Conservation (phyloP, 1,140 invertebrate species). For the Battus philenor region DNA sequence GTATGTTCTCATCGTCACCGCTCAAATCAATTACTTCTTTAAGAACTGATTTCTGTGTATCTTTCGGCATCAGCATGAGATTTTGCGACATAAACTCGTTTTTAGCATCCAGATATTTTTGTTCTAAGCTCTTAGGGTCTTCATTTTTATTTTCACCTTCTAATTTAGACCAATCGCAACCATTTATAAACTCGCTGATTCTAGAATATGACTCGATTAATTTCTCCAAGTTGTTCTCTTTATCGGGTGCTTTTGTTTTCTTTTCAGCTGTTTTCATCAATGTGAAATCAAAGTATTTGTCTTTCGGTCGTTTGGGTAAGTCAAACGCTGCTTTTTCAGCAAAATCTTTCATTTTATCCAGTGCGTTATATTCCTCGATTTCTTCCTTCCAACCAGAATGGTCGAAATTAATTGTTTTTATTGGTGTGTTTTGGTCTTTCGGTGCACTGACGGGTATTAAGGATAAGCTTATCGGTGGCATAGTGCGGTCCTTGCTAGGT, state of each 20-base stretch:
- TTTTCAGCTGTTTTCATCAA: conserved; percentile 54
- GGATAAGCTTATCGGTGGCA: conserved; percentile 69
- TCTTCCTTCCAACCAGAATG: conserved; percentile 47
- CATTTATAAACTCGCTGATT: conserved; percentile 70
- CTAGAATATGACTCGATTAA: conserved; percentile 68
- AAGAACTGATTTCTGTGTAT: conserved; percentile 43
- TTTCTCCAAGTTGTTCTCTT: conserved; percentile 63
- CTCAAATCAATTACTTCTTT: conserved; percentile 68
- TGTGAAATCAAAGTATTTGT: conserved; percentile 63
- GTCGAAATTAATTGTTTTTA: conserved; percentile 48
- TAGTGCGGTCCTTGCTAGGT: conserved; percentile 45
- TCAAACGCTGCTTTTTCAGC: conserved; percentile 71
- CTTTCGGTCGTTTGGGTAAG: conserved; percentile 53
- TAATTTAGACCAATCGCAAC: conserved; percentile 67
- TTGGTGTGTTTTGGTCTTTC: conserved; percentile 49
- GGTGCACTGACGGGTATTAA: conserved; percentile 59
- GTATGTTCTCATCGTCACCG: conserved; percentile 54
- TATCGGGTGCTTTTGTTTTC: conserved; percentile 37
- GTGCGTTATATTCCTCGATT: conserved; percentile 65
- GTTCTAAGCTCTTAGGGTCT: conserved; percentile 58
- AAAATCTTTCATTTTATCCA: conserved; percentile 75
- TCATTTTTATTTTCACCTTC: conserved; percentile 39
- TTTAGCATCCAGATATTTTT: conserved; percentile 71
- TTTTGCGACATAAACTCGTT: conserved; percentile 73
- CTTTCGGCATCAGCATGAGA: conserved; percentile 65